Conservation (phyloP, 1,140 invertebrate species). For the Cylas formicarius region DNA sequence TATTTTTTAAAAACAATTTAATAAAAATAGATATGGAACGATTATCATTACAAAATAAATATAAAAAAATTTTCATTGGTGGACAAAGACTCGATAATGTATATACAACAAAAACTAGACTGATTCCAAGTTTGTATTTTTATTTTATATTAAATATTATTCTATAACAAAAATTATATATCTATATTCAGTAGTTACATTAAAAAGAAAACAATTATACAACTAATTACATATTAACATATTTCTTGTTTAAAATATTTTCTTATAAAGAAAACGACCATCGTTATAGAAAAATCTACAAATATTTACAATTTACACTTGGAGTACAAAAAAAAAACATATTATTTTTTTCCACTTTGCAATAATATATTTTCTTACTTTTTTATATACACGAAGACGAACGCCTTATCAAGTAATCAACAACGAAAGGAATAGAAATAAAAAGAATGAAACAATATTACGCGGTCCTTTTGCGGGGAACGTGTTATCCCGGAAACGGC, state of each 20-base stretch:
- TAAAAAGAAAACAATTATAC: slow-evolving; percentile 40
- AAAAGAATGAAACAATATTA: too few species aligned
- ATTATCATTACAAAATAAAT: slow-evolving; percentile 34
- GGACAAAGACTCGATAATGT: slow-evolving; percentile 22
- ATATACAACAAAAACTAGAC: slow-evolving; percentile 32
- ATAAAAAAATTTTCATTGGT: slow-evolving; percentile 24
- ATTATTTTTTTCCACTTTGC: too few species aligned
- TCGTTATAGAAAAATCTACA: slow-evolving; percentile 38
- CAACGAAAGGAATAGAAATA: too few species aligned
- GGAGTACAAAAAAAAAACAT: slow-evolving; percentile 16
- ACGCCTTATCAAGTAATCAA: too few species aligned
- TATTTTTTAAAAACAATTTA: slow-evolving; percentile 32
- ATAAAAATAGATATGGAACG: slow-evolving; percentile 34
- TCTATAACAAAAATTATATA: slow-evolving; percentile 43
- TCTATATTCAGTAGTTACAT: slow-evolving; percentile 36
- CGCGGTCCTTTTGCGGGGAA: too few species aligned
- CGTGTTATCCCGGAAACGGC: too few species aligned
- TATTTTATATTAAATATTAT: slow-evolving; percentile 42
- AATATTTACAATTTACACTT: slow-evolving; percentile 29
- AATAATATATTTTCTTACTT: slow-evolving; percentile 25
- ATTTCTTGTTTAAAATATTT: slow-evolving; percentile 35
- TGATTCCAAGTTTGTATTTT: slow-evolving; percentile 29
- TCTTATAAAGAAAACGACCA: slow-evolving; percentile 39
- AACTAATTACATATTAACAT: slow-evolving; percentile 41
- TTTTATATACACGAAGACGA: slow-evolving; percentile 15